Evolutionary conservation across 2,888 invertebrate species (phyloP).

Genomic region (Hipparchia semele): DNA sequence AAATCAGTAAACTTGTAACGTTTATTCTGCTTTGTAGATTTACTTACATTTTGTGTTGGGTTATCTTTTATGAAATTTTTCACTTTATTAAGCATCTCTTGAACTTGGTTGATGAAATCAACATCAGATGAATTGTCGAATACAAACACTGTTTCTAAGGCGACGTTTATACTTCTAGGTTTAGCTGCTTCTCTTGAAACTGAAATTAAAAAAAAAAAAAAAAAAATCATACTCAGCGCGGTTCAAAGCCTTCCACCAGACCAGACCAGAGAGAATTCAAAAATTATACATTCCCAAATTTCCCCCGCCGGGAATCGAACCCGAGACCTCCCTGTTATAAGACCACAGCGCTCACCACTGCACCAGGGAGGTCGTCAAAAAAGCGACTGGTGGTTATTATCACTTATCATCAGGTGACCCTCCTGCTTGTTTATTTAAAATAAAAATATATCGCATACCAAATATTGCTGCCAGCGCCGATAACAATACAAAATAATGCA

Average conservation of each 20-base stretch:
- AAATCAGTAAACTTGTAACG: constrained; percentile 53
- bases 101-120: constrained; percentile 50
- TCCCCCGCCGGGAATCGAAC: too few species aligned
- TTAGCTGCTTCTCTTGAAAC: constrained; percentile 31
- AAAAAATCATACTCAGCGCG: not conserved
- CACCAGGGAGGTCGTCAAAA: too few species aligned
- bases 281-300: too few species aligned
- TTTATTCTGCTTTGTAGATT: constrained; percentile 9
- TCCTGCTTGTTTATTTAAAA: too few species aligned
- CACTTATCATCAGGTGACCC: too few species aligned
- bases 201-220: constrained; percentile 14
- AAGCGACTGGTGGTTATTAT: too few species aligned
- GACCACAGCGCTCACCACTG: too few species aligned
- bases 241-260: too few species aligned
- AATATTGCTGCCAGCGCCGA: not conserved
- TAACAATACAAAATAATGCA: constrained; percentile 3
- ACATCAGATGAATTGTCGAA: constrained; percentile 52
- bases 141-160: constrained; percentile 59
- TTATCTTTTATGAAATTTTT: constrained; percentile 37
- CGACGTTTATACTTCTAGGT: constrained; percentile 55
- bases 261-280: too few species aligned
- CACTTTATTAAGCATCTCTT: constrained; percentile 50
- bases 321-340: too few species aligned
- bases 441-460: not conserved
- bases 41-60: constrained; percentile 7